Evolutionary conservation across 2,888 invertebrate species (phyloP).

Genomic region (Cremastobaeus sp.): DNA sequence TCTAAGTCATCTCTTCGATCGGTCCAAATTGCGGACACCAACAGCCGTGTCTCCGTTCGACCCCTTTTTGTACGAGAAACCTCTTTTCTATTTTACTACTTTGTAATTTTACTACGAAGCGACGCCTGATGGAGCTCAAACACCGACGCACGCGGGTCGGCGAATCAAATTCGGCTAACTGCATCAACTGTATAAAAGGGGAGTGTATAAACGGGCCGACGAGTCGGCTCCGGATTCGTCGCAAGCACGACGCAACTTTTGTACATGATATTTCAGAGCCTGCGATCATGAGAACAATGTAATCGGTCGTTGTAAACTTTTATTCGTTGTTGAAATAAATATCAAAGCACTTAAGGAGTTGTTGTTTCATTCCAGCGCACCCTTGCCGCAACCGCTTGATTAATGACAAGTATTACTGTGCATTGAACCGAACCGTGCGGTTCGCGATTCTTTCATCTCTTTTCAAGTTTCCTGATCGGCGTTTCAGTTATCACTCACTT

Average conservation of each 20-base stretch:
- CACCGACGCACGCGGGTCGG: not conserved
- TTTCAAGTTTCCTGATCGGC: no score
- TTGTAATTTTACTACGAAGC: constrained; percentile 20
- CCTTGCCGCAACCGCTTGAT: not conserved
- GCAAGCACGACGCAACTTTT: constrained; percentile 36
- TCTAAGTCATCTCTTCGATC: constrained; percentile 62
- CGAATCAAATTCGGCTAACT: constrained; percentile 8
- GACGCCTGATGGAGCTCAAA: constrained; percentile 22
- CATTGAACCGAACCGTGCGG: not conserved
- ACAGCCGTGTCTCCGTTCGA: constrained; percentile 3
- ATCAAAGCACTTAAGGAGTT: constrained; percentile 41
- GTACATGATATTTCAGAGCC: constrained; percentile 42
- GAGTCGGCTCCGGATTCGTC: constrained; percentile 4
- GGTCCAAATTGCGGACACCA: constrained; percentile 17
- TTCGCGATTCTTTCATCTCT: no score
- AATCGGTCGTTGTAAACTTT: constrained; percentile 60
- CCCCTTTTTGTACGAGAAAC: constrained; percentile 19
- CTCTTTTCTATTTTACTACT: constrained; percentile 34
- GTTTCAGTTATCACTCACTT: constrained; percentile 3
- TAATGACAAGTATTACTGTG: not conserved
- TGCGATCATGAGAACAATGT: constrained; percentile 45
- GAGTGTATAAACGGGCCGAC: constrained; percentile 17
- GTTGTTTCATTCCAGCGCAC: constrained; percentile 9
- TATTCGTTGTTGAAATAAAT: constrained; percentile 61
- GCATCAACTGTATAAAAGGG: constrained; percentile 20